Conservation (phyloP, 2,113 vertebrate genomes). For the Bambusicola thoracicus region DNA sequence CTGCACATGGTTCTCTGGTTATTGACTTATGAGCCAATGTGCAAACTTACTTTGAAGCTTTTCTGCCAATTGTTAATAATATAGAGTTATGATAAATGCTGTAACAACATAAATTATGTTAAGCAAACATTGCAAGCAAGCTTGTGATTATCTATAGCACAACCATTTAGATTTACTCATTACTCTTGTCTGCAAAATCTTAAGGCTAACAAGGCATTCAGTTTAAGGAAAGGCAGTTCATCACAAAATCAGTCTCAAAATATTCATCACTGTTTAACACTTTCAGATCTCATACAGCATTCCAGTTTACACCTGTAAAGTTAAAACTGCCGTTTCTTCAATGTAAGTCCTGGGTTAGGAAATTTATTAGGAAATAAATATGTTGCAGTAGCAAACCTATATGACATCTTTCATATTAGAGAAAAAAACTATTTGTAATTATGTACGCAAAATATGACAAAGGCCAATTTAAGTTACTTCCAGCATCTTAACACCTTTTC, state of each 20-base stretch:
- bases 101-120: constrained; percentile 35
- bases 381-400: not conserved
- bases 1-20: not conserved
- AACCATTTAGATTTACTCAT: constrained; percentile 34
- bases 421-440: too few species aligned
- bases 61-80: constrained; percentile 51
- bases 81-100: constrained; percentile 33
- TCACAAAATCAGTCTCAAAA: constrained; percentile 9
- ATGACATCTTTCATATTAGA: not conserved
- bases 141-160: constrained; percentile 32
- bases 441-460: not conserved
- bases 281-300: not conserved
- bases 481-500: not conserved
- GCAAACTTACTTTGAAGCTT: constrained; percentile 37
- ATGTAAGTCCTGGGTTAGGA: not conserved
- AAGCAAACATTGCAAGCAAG: constrained; percentile 41
- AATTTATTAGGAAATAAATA: not conserved
- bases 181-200: not conserved
- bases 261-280: not conserved
- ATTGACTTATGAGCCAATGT: constrained; percentile 45
- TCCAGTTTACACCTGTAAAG: not conserved
- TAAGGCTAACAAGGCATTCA: not conserved
- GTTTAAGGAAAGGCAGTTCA: constrained; percentile 20
- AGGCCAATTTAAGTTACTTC: not conserved
- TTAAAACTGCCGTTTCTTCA: not conserved